Evolutionary conservation across 2,888 invertebrate genomes (phyloP), one percentile per base, ranked within the genome.

Genomic region (Strigamia transsilvanica): DNA sequence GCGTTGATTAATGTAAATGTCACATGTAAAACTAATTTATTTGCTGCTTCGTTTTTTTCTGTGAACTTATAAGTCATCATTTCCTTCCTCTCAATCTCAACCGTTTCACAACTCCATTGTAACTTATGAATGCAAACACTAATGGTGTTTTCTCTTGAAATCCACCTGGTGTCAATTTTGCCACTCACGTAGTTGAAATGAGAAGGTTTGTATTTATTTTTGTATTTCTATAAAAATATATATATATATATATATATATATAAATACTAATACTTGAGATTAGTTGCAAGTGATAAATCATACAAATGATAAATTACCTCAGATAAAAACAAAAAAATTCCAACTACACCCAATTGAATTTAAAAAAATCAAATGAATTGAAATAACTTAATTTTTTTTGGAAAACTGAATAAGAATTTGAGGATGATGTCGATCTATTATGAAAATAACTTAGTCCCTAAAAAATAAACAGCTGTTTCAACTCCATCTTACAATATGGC

Each of bases 1-100:
- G 73, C n/a, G 5, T 73, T 73, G 73, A 73, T 73, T 73, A 73
- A 73, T 73, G 73, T 32, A n/a, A 73, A 32, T 73, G 73, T 73
- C 73, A 73, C 27, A 15, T 32, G 73, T 9, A 56, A 73, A 73
- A 27, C 15, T 73, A 2, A 73, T 73, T 73, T 73, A 73, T 73
- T 73, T 27, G 27, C 23, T 32, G 27, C 1, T 32, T 10, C 61
- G 1, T n/a, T 38, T 66, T 73, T 73, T 73, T 73, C 13, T 73
- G 23, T 27, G 32, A 38, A 38, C 73, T 6, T n/a, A 3, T 4
- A 73, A 23, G 27, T 73, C 73, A 73, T 18, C 32, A 32, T 73
- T 73, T 32, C 73, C 15, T 73, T 27, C 21, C 46, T 46, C 27
- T 27, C 27, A 27, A 27, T 3, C 10, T 42, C 12, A 73, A 32